Base-by-base conservation (phyloP, 1,140 invertebrate species). In the Schlechtendalia chinensis region DNA sequence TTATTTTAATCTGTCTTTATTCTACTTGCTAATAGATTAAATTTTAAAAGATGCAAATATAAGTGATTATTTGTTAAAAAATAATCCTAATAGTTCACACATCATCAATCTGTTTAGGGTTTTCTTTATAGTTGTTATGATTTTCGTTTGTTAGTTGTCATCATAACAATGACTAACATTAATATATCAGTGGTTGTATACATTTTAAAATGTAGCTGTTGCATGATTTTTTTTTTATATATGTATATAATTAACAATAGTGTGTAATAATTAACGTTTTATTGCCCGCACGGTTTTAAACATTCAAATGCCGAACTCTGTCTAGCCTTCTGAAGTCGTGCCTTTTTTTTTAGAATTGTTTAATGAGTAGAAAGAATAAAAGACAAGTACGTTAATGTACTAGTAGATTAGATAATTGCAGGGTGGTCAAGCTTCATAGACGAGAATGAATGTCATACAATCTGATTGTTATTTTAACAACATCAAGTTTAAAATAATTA, bases 291-390 rank as follows among this genome's bases (percentile, higher is more conserved):
- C 72, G 72, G 56, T 79, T 79, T 58, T 61, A 79, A 79, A 79
- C 75, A 79, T 79, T 79, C 75, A 79, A 79, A 79, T 79, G 75
- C 58, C 75, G 75, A 79, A 79, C 75, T 79, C 75, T 79, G 75
- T 63, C 75, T 79, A 79, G 58, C 75, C 75, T 79, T 50, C 58
- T 79, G 58, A 79, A 79, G 75, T 79, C 75, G 75, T 63, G 75
- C 75, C n/a, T n/a, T n/a, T n/a, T n/a, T n/a, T n/a, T 79, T 79
- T 79, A 79, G 27, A 58, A 59, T 39, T 69, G 27, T 77, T 79
- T 79, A n/a, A 79, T 79, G 45, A 79, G 58, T 79, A 61, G 54
- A 79, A 79, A 47, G 5, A 61, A 39, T 45, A 29, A 79, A 79
- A 61, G 19, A 58, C 39, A 58, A 58, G n/a, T 39, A 39, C 32